These are phyloP conservation scores for Salminus brasiliensis DNA, from an alignment of 2,113 vertebrate genomes.

Conservation along the genomic window DNA sequence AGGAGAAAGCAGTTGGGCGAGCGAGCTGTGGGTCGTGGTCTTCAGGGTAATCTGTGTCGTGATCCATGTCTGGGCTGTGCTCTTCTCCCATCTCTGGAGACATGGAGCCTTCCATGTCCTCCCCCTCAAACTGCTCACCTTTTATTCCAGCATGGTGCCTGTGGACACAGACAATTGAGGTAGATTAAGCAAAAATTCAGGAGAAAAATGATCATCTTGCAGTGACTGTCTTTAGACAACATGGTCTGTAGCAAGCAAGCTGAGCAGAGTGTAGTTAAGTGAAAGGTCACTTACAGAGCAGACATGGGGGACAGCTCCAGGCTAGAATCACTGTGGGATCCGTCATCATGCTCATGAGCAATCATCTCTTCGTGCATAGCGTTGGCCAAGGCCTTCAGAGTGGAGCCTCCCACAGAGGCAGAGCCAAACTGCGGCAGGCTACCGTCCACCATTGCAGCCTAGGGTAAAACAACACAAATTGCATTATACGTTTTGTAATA, in stretches of 20 bases:
- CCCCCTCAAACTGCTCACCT: conserved; percentile 91
- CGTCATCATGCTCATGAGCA: conserved; percentile 88
- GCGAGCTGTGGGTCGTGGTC: conserved; percentile 84
- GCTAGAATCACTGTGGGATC: conserved; percentile 94
- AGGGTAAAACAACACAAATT: neutral
- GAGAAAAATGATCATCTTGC: too few relatives aligned
- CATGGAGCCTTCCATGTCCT: conserved; percentile 88
- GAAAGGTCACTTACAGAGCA: conserved; percentile 82
- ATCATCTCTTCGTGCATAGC: conserved; percentile 92
- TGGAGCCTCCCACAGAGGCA: conserved; percentile 87
- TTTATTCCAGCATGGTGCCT: conserved; percentile 87
- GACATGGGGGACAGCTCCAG: conserved; percentile 91
- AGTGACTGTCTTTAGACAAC: neutral
- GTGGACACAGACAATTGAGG: neutral
- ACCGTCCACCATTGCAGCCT: conserved; percentile 87
- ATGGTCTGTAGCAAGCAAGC: neutral
- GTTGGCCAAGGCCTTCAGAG: conserved; percentile 86
- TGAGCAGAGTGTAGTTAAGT: neutral
- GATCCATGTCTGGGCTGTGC: conserved; percentile 86
- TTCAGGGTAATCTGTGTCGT: conserved; percentile 83
- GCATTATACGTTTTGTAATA: neutral
- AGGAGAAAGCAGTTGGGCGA: conserved; percentile 65
- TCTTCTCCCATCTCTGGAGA: conserved; percentile 91
- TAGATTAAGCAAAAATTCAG: too few relatives aligned
- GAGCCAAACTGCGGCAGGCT: conserved; percentile 88